Conservation (phyloP, 2,888 invertebrate species). For the Antitype chi region DNA sequence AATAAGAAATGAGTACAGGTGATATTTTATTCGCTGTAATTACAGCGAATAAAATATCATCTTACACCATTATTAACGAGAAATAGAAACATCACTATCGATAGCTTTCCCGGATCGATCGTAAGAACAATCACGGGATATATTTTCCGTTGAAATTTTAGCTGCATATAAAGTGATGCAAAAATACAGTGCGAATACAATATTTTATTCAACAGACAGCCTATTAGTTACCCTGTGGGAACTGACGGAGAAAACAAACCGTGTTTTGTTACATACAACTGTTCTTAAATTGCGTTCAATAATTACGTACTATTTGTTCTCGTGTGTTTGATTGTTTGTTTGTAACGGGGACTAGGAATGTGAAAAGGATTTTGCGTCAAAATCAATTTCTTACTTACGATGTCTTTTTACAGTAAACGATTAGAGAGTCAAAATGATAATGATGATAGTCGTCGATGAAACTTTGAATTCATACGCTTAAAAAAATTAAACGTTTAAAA, state of each 20-base stretch:
- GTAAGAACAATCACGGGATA: conserved; percentile 34
- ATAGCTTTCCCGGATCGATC: conserved; percentile 37
- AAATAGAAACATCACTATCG: conserved; percentile 62
- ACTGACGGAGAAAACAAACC: conserved; percentile 89
- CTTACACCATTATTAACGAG: conserved; percentile 35
- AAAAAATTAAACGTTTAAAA: too few species aligned
- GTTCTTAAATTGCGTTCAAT: conserved; percentile 79
- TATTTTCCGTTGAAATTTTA: conserved; percentile 63
- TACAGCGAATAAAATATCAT: conserved; percentile 31
- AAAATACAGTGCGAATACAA: conserved; percentile 83
- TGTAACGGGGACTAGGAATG: conserved; percentile 2
- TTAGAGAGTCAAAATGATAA: too few species aligned
- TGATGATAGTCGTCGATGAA: too few species aligned
- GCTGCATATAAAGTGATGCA: conserved; percentile 80
- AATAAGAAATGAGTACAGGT: too few species aligned
- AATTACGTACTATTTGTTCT: conserved; percentile 75
- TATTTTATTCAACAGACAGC: conserved; percentile 86
- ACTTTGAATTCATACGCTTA: too few species aligned
- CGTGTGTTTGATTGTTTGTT: conserved; percentile 54
- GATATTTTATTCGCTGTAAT: too few species aligned
- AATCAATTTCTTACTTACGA: too few species aligned
- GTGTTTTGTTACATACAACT: conserved; percentile 86
- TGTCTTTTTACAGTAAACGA: too few species aligned
- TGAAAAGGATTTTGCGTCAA: too few species aligned
- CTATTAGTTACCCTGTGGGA: conserved; percentile 89